Evolutionary conservation across 2,888 invertebrate genomes (phyloP).

Genomic region (Sinopyrophorus schimmeli): DNA sequence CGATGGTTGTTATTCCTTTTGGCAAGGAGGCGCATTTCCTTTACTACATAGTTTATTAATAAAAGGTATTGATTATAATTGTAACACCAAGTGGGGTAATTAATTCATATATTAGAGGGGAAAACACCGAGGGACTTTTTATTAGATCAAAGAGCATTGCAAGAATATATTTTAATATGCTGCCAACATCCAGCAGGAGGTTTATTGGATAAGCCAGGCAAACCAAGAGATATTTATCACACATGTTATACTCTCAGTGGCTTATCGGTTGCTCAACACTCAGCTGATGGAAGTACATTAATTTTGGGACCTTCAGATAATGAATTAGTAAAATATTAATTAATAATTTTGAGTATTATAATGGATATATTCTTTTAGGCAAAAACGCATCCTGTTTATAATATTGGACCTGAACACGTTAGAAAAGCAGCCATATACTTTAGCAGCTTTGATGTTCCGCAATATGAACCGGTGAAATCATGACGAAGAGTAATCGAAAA

Average conservation of each 20-base stretch:
- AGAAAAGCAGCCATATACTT: slow-evolving; percentile 58
- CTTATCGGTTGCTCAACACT: slow-evolving; percentile 87
- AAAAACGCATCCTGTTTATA: slow-evolving; percentile 80
- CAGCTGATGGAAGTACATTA: slow-evolving; percentile 55
- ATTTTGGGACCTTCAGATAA: slow-evolving; percentile 70
- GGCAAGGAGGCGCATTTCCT: slow-evolving; percentile 95
- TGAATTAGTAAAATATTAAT: slow-evolving; percentile 60
- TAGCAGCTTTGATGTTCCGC: slow-evolving; percentile 38
- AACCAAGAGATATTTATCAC: slow-evolving; percentile 91
- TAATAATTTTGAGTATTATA: background rate
- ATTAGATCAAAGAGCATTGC: slow-evolving; percentile 85
- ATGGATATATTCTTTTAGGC: slow-evolving; percentile 55
- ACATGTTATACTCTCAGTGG: slow-evolving; percentile 97
- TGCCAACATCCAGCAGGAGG: slow-evolving; percentile 90
- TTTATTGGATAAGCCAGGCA: slow-evolving; percentile 94
- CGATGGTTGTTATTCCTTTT: slow-evolving; percentile 98
- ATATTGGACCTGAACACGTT: slow-evolving; percentile 72
- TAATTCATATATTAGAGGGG: slow-evolving; percentile 54
- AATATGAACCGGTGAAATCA: slow-evolving; percentile 13
- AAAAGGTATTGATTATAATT: slow-evolving; percentile 45
- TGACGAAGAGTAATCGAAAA: slow-evolving; percentile 15
- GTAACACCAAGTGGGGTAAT: slow-evolving; percentile 24
- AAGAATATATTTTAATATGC: slow-evolving; percentile 92
- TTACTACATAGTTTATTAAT: slow-evolving; percentile 76
- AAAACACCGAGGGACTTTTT: slow-evolving; percentile 65